These are phyloP conservation scores for Poeciliopsis retropinna DNA, from an alignment of 2,113 vertebrate species.

Conservation along the genomic window DNA sequence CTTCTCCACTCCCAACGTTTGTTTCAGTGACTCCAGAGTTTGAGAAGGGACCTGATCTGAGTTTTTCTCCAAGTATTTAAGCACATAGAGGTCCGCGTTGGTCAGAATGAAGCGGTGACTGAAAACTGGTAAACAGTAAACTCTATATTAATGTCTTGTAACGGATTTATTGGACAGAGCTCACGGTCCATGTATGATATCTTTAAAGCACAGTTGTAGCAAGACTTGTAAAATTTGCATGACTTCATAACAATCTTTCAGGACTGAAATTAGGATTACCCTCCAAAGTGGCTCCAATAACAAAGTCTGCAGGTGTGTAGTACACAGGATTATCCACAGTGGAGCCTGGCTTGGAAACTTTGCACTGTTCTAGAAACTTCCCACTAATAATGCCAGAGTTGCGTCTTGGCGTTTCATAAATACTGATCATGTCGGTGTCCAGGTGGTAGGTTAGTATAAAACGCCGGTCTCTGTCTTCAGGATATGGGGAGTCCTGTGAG, in stretches of 20 bases:
- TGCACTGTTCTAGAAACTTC: conserved; percentile 85
- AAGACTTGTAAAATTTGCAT: background rate
- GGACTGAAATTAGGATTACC: conserved; percentile 73
- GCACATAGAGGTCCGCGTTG: conserved; percentile 84
- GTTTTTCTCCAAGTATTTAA: conserved; percentile 86
- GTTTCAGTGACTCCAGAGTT: conserved; percentile 81
- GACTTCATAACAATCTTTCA: background rate
- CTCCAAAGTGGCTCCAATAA: conserved; percentile 86
- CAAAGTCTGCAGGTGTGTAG: conserved; percentile 88
- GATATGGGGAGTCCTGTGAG: conserved; percentile 86
- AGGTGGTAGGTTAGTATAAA: conserved; percentile 91
- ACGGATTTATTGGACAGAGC: background rate
- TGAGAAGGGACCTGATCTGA: conserved; percentile 78
- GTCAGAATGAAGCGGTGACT: conserved; percentile 87
- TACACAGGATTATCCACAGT: conserved; percentile 80
- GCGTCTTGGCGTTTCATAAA: conserved; percentile 85
- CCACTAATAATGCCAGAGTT: conserved; percentile 91
- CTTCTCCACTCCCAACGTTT: conserved; percentile 34
- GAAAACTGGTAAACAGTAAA: conserved; percentile 81
- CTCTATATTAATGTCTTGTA: background rate
- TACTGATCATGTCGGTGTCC: conserved; percentile 86
- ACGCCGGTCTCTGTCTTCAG: conserved; percentile 80
- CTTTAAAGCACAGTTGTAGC: background rate
- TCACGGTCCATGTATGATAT: background rate
- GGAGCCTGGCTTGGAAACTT: conserved; percentile 84